Conservation (phyloP, 2,113 vertebrate species). For the Artemisiospiza belli region DNA sequence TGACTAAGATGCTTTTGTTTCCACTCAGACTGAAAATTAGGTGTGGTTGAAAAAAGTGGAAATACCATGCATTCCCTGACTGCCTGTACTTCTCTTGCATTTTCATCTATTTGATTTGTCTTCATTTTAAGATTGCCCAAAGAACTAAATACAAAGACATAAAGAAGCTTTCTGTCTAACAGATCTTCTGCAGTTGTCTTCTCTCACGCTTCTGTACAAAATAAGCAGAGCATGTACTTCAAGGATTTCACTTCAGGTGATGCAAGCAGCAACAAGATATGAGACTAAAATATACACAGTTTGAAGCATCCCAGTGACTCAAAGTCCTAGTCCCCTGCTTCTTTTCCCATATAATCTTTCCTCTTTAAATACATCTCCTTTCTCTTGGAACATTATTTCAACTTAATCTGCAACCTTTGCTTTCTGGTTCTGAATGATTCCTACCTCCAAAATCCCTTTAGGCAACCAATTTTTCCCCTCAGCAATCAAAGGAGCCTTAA, state of each 20-base stretch:
- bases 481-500: constrained; percentile 19
- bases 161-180: neutral
- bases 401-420: neutral
- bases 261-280: neutral
- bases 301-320: neutral
- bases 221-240: neutral
- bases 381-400: neutral
- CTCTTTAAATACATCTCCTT: neutral
- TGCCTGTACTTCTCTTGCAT: neutral
- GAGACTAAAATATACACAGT: neutral
- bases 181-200: neutral
- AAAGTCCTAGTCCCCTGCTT: neutral
- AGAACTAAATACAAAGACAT: neutral
- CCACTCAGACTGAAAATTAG: neutral
- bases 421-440: constrained; percentile 4
- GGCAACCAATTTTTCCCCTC: neutral
- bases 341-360: neutral
- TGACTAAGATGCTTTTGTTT: neutral
- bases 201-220: neutral
- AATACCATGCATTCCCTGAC: neutral
- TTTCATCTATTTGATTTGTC: neutral
- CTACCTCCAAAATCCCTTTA: neutral
- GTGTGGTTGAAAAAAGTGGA: neutral
- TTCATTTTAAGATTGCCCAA: neutral
- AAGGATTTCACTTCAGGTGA: neutral